Base-by-base conservation (phyloP, 2,888 invertebrate genomes). In the Formica aserva region DNA sequence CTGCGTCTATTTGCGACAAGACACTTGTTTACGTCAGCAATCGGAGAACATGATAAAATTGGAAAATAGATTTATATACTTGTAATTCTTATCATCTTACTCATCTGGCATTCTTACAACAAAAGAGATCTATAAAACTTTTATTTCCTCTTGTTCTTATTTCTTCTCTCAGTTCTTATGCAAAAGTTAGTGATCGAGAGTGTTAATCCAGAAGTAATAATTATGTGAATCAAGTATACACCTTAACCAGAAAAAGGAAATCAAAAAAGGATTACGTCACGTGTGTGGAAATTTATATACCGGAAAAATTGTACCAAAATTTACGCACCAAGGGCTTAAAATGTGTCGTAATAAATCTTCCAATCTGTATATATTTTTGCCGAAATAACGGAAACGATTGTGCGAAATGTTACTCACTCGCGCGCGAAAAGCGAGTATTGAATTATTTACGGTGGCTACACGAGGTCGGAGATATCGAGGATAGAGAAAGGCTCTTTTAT, bases 341-440 rank as follows among this genome's bases (percentile, higher is more conserved):
- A 71, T 62, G 32, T 13, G 11, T 22, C 32, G n/a, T 69, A 45
- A 60, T 78, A 71, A 80, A 71, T 71, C 45, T 60, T 5, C 18
- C 26, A 18, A 72, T 26, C 13, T 38, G 18, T 26, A 18, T 26
- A 52, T 9, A 71, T 45, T 71, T 80, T 80, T 48, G 48, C 29
- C 45, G 60, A 71, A 57, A 69, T 60, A 57, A 29, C 55, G 45
- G 71, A 26, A 71, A 22, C 35, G 18, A 32, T 78, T 60, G 22
- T 26, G 60, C 72, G 9, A 71, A 78, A 69, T 60, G 55, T 69
- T 78, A 57, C 29, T 77, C 60, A 45, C 69, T 26, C 26, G 32
- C 78, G 52, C 38, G 67, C 57, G 60, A 18, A 69, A 80, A 60
- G 35, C 60, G 35, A 29, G 67, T 72, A 38, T 32, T 71, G 72